Evolutionary conservation across 1,140 invertebrate species (phyloP), one percentile per base, ranked within the genome.

Genomic region (Atta cephalotes): DNA sequence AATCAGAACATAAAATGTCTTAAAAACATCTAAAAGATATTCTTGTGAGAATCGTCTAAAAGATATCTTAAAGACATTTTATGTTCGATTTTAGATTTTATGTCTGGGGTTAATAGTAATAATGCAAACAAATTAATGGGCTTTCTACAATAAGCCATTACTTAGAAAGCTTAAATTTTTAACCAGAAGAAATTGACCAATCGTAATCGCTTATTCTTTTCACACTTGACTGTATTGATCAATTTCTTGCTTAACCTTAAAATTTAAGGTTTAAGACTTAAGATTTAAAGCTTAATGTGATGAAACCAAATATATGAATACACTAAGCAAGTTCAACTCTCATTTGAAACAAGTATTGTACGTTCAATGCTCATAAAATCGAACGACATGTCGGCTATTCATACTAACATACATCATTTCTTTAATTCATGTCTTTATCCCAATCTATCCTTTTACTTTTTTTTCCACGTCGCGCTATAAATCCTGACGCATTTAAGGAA

Each of bases 401-500:
- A 82, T 60, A 72, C 7, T 66, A 4, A n/a, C 53, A 51, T 45
- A 49, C n/a, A 58, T 5, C 39, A 39, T 72, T 77, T 70, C 21
- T 85, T 58, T 60, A 85, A 45, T 78, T 66, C 70, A 85, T 39
- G 7, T 2, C 58, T 58, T 60, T 78, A 72, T 9, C 28, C 1
- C 31, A 25, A 28, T 18, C n/a, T 65, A 31, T 53, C 45, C 4
- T 28, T 65, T 79, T 25, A 18, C 60, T 85, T 65, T 39, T 65
- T 78, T 79, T 65, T 77, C 58, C 25, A 45, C 12, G 28, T 78
- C 62, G 31, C n/a, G 49, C 72, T 9, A n/a, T 79, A 53, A 85
- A 85, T 66, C 49, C 65, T 18, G 31, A 49, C 21, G 16, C n/a
- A 79, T 85, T 66, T 85, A 78, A 62, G 10, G 78, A 85, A 85